Evolutionary conservation across 2,797 vertebrate species (phyloP), one percentile per base, ranked within the genome.

Genomic region (Gastrophryne carolinensis): DNA sequence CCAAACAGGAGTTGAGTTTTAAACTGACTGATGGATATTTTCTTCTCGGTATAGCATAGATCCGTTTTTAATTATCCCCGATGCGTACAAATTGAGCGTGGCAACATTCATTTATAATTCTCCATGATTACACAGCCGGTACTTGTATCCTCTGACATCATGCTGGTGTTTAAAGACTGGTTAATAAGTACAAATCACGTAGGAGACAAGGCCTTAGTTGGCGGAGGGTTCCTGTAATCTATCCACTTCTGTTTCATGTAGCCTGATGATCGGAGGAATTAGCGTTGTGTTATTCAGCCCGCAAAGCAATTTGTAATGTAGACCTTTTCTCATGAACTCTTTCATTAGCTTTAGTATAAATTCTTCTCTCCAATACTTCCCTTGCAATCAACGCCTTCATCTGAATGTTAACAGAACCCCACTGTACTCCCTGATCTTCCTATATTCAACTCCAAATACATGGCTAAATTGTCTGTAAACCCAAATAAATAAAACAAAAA

Each of bases 251-350:
- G 39, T 64, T 73, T 73, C 58, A 73, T 63, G 32, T 67, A 35
- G 62, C 23, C 15, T 50, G 50, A 73, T 73, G 50, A 73, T 73
- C 34, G 63, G 70, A 30, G 30, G 34, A 53, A 53, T 63, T 73
- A 73, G 19, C 30, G 12, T n/a, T 6, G 23, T 21, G 57, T 62
- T 61, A 50, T 56, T 62, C 30, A 52, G 58, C 35, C 44, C 15
- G 58, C 21, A 29, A 23, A 41, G 54, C 41, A 53, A 61, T 73
- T 9, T 39, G 70, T 73, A 63, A 54, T 54, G 15, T 12, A 52
- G 30, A 71, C 29, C 44, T 62, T 39, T 61, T 73, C 70, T 60
- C 58, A 64, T 23, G 30, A 35, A 35, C 34, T 62, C 44, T 29
- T 30, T 19, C 39, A 44, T 44, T 44, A 41, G 15, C 61, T 17